Percentiles rank a stretch among this genome's conserved stretches.
Conservation (phyloP, 2,797 vertebrate species). For the Monodelphis domestica region DNA sequence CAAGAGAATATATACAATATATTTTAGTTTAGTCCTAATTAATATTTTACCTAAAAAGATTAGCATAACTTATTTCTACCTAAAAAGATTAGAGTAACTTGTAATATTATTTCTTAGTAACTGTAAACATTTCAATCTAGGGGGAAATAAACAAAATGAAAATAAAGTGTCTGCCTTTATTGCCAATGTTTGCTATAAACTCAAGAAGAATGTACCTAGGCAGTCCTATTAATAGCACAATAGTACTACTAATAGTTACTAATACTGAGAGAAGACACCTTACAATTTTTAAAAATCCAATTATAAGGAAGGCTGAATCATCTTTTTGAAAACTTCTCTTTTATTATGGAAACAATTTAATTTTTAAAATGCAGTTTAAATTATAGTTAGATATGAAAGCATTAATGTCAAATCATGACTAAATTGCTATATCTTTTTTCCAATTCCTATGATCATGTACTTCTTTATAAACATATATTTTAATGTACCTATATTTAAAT, state of each 20-base stretch:
- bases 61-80: conserved; percentile 40
- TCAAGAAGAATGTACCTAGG: not conserved
- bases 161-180: not conserved
- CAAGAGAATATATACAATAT: not conserved
- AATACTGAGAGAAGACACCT: not conserved
- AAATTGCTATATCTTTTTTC: not conserved
- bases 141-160: not conserved
- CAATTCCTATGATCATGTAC: not conserved
- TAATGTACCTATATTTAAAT: not conserved
- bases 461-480: not conserved
- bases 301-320: not conserved
- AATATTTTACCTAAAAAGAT: conserved; percentile 16
- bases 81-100: conserved; percentile 24
- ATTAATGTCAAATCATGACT: not conserved
- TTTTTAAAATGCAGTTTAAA: not conserved
- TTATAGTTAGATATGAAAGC: not conserved
- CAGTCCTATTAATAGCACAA: not conserved
- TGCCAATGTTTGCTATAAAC: not conserved
- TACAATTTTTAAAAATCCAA: not conserved
- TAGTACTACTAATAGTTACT: too few relatives aligned
- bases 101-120: conserved; percentile 9
- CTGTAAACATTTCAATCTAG: conserved; percentile 16
- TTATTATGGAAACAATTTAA: not conserved
- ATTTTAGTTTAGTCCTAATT: conserved; percentile 21
- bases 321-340: not conserved